Evolutionary conservation across 2,888 invertebrate genomes (phyloP).

Genomic region (Dusona sp.): DNA sequence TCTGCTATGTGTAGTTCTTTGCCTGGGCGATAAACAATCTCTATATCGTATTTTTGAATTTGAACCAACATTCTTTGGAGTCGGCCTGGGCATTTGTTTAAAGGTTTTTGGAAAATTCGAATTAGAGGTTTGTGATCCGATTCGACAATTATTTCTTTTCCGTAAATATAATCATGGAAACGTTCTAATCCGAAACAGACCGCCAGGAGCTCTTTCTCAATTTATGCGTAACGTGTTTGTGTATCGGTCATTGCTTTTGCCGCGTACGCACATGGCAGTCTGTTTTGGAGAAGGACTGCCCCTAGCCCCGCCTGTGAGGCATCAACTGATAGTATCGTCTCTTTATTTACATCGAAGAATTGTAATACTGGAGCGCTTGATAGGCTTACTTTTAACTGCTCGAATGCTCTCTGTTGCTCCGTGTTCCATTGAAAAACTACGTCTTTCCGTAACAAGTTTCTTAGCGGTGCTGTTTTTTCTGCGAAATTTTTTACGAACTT

Average conservation of each 20-base stretch:
- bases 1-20: constrained; percentile 68
- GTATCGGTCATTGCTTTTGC: constrained; percentile 51
- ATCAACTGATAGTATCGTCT: constrained; percentile 36
- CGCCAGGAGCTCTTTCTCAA: constrained; percentile 70
- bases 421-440: constrained; percentile 25
- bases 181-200: constrained; percentile 68
- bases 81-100: constrained; percentile 56
- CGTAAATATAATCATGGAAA: constrained; percentile 69
- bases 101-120: constrained; percentile 62
- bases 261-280: constrained; percentile 21
- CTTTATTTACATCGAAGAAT: constrained; percentile 38
- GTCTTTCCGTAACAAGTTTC: constrained; percentile 23
- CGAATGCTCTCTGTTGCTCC: constrained; percentile 26
- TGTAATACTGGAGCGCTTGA: constrained; percentile 29
- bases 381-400: constrained; percentile 12
- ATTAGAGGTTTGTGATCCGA: constrained; percentile 69
- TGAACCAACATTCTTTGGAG: constrained; percentile 64
- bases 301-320: constrained; percentile 46
- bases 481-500: constrained; percentile 75
- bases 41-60: constrained; percentile 64
- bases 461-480: constrained; percentile 48
- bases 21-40: constrained; percentile 62
- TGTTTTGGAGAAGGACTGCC: constrained; percentile 36
- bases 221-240: constrained; percentile 65
- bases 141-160: constrained; percentile 65